A percentile compares a stretch with the other conserved stretches of the same genome.
Conservation (phyloP, 2,888 invertebrate genomes). For the Sarcophaga caerulescens region DNA sequence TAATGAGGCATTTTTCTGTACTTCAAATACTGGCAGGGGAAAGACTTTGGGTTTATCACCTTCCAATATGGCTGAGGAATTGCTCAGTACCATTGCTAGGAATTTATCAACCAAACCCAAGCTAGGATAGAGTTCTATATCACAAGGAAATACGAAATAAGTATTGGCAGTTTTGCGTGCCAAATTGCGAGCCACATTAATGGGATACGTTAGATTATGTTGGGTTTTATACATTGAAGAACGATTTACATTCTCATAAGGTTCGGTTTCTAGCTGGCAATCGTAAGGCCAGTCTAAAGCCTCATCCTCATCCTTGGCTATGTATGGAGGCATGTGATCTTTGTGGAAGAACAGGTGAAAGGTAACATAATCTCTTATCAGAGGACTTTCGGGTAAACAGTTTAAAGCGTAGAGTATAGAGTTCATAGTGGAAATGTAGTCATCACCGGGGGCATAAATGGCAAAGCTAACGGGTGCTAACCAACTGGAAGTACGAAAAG, state of each 20-base stretch:
- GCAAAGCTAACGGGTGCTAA: conserved; percentile 85
- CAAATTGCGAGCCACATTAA: conserved; percentile 93
- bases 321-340: conserved; percentile 82
- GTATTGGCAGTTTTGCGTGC: conserved; percentile 90
- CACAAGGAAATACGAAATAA: conserved; percentile 90
- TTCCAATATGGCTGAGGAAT: conserved; percentile 79
- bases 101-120: conserved; percentile 89
- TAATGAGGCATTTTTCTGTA: conserved; percentile 65
- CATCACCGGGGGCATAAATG: conserved; percentile 85
- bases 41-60: conserved; percentile 71
- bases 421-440: conserved; percentile 83
- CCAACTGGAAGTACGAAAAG: conserved; percentile 81
- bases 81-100: conserved; percentile 89
- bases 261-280: conserved; percentile 70
- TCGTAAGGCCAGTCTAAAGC: conserved; percentile 70
- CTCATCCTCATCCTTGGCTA: conserved; percentile 73
- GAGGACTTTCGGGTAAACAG: conserved; percentile 82
- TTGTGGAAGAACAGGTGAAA: conserved; percentile 86
- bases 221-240: conserved; percentile 83
- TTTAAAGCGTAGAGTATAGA: conserved; percentile 84
- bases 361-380: conserved; percentile 83
- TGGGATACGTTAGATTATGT: conserved; percentile 90
- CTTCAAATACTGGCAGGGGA: conserved; percentile 74
- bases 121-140: conserved; percentile 93
- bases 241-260: conserved; percentile 70